Conservation (phyloP, 2,113 vertebrate genomes). For the Aplodontia rufa region DNA sequence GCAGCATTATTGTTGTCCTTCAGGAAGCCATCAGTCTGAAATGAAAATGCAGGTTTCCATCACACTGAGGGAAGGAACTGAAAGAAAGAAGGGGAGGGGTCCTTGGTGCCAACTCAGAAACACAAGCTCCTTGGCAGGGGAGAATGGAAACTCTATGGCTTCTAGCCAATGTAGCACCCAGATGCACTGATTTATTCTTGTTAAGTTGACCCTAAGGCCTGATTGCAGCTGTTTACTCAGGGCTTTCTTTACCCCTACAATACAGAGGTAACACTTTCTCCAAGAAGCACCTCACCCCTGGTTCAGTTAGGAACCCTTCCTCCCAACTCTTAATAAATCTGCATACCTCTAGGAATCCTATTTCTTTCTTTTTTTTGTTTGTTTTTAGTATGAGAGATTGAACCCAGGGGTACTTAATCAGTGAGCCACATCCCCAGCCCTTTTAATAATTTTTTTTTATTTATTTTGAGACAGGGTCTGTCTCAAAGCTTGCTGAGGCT, state of each 20-base stretch:
- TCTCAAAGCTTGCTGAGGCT: too few relatives aligned
- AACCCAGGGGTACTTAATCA: too few relatives aligned
- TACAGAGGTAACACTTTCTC: not conserved
- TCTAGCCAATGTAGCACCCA: not conserved
- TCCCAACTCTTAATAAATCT: not conserved
- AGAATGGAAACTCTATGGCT: not conserved
- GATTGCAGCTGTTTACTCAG: not conserved
- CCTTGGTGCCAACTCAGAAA: not conserved
- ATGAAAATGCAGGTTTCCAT: constrained; percentile 41
- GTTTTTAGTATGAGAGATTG: too few relatives aligned
- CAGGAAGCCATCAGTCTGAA: constrained; percentile 94
- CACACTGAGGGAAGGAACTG: not conserved
- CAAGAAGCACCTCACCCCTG: not conserved
- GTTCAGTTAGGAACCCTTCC: not conserved
- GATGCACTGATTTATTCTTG: not conserved
- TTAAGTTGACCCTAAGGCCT: not conserved
- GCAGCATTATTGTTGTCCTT: constrained; percentile 99
- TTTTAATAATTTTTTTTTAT: too few relatives aligned
- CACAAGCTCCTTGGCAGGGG: not conserved
- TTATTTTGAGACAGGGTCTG: too few relatives aligned
- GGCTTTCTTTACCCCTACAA: not conserved
- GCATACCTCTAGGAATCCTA: not conserved
- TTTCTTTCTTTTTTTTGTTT: too few relatives aligned
- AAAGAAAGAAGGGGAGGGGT: not conserved
- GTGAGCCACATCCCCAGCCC: too few relatives aligned